phyloP scores from a whole-genome alignment of 2,113 vertebrate species.

The Triplophysa tibetana region DNA sequence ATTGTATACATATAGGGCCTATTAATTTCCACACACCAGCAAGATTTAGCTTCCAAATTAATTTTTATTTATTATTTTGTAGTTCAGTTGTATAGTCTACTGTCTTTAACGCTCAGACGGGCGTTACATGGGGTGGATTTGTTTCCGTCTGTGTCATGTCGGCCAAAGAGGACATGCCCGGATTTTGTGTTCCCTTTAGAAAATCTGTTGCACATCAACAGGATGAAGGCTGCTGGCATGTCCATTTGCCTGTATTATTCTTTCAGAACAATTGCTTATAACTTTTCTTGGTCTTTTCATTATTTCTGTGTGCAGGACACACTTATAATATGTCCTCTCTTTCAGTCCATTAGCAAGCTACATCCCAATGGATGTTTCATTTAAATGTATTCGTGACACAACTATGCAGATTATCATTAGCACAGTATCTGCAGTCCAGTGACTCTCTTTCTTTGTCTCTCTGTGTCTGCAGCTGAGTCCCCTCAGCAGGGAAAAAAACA shows the following conservation, averaged over 20 bases:
- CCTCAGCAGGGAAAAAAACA: background rate
- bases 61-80: background rate
- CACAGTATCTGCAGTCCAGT: constrained; percentile 8
- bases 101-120: background rate
- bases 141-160: background rate
- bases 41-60: background rate
- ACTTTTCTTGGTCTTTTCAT: background rate
- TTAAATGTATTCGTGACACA: constrained; percentile 54
- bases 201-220: background rate
- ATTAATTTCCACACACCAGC: too few species aligned
- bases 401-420: constrained; percentile 59
- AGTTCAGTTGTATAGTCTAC: background rate
- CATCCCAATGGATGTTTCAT: constrained; percentile 52
- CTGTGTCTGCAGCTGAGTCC: background rate
- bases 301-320: background rate
- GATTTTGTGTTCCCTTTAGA: background rate
- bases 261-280: background rate
- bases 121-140: background rate
- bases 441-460: background rate
- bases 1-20: background rate
- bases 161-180: background rate
- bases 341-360: constrained; percentile 58
- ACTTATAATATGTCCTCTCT: constrained; percentile 36
- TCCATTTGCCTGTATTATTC: background rate
- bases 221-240: background rate